Percentiles rank a stretch among this genome's conserved stretches.
Evolutionary conservation across 2,888 invertebrate species (phyloP).

Genomic region (Tetropium fuscum): DNA sequence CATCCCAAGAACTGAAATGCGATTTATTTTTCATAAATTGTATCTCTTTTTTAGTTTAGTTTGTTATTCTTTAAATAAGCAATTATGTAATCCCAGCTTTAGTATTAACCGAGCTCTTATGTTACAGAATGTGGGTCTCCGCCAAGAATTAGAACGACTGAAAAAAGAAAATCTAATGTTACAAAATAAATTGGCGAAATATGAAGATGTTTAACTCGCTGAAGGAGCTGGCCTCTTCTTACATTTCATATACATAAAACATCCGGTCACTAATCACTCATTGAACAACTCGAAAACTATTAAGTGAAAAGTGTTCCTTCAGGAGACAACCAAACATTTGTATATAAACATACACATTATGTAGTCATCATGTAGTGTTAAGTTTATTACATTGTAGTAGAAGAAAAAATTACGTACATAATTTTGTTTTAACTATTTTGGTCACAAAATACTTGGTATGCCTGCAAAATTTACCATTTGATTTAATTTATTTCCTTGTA

Average conservation of each 20-base stretch:
- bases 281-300: constrained; percentile 41
- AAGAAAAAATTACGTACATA: constrained; percentile 46
- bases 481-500: constrained; percentile 15
- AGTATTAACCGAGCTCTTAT: too few species aligned
- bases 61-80: too few species aligned
- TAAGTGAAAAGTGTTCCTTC: constrained; percentile 57
- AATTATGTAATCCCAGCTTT: too few species aligned
- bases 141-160: constrained; percentile 90
- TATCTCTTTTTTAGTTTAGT: too few species aligned
- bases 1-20: too few species aligned
- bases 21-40: too few species aligned
- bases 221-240: constrained; percentile 48
- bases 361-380: constrained; percentile 67
- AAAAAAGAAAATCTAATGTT: constrained; percentile 92
- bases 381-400: constrained; percentile 58
- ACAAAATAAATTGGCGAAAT: constrained; percentile 90
- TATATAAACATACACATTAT: constrained; percentile 64
- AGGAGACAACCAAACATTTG: constrained; percentile 65
- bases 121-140: constrained; percentile 86
- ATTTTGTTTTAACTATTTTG: constrained; percentile 41
- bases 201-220: constrained; percentile 79
- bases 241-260: constrained; percentile 46
- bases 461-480: constrained; percentile 15
- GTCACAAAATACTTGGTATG: constrained; percentile 42
- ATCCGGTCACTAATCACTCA: constrained; percentile 30